Percentiles rank a stretch among this genome's conserved stretches.
Evolutionary conservation across 2,888 invertebrate genomes (phyloP).

Genomic region (Myopa tessellatipennis): DNA sequence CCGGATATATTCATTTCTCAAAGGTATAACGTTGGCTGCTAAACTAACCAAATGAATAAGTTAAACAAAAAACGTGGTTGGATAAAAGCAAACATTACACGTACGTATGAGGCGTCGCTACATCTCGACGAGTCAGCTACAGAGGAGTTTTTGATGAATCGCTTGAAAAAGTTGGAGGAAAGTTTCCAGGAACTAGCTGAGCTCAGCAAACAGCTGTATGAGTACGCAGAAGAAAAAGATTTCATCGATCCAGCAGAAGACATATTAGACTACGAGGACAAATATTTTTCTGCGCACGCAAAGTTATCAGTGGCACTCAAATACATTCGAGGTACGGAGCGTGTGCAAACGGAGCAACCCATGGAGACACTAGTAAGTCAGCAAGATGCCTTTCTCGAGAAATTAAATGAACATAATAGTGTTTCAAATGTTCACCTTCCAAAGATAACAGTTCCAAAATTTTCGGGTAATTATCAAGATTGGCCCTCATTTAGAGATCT

Average conservation of each 20-base stretch:
- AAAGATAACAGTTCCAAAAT: too few relatives aligned
- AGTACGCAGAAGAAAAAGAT: too few relatives aligned
- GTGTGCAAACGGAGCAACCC: not conserved
- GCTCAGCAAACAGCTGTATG: too few relatives aligned
- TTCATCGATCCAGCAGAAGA: too few relatives aligned
- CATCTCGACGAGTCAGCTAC: not conserved
- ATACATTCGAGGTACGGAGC: not conserved
- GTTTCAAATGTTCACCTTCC: too few relatives aligned
- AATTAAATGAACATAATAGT: not conserved
- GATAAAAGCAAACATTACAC: not conserved
- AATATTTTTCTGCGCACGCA: too few relatives aligned
- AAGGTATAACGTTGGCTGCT: not conserved
- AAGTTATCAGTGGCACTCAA: too few relatives aligned
- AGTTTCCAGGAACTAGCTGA: too few relatives aligned
- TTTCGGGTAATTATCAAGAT: too few relatives aligned
- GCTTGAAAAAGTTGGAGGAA: too few relatives aligned
- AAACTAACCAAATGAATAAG: not conserved
- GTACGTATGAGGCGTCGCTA: not conserved
- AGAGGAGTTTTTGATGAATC: not conserved
- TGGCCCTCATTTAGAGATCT: not conserved
- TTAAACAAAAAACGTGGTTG: conserved; percentile 6
- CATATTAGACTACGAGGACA: too few relatives aligned
- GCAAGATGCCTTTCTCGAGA: not conserved
- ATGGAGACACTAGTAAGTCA: not conserved
- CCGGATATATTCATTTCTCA: not conserved